Conservation (phyloP, 2,797 vertebrate species). For the Falco novaeseelandiae region DNA sequence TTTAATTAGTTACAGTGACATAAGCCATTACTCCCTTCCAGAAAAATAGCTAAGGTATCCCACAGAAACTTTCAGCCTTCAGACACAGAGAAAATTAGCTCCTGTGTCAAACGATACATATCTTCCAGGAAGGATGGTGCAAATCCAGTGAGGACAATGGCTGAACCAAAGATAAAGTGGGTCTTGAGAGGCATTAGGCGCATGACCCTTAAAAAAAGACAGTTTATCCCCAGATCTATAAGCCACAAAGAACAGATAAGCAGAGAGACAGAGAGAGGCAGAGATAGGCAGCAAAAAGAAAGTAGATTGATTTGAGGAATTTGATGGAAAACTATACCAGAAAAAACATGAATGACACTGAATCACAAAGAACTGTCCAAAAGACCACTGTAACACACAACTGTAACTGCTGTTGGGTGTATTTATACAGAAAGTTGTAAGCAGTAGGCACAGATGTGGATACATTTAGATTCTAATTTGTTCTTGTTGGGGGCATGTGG, state of each 20-base stretch:
- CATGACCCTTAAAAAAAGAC: background rate
- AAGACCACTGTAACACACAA: constrained; percentile 44
- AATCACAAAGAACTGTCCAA: constrained; percentile 52
- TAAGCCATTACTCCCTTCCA: background rate
- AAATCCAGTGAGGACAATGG: background rate
- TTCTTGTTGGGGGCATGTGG: background rate
- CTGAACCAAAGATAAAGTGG: constrained; percentile 24
- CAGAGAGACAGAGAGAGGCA: constrained; percentile 62
- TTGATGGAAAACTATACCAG: constrained; percentile 60
- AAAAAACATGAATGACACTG: constrained; percentile 64
- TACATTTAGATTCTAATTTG: background rate
- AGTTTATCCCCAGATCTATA: constrained; percentile 32
- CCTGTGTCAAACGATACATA: background rate
- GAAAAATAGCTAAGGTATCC: background rate
- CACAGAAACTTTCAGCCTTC: background rate
- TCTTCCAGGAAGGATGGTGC: background rate
- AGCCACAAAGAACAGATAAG: constrained; percentile 59
- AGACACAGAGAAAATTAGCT: constrained; percentile 24
- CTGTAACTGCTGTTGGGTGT: constrained; percentile 26
- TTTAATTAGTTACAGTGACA: background rate
- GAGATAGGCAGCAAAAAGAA: constrained; percentile 67
- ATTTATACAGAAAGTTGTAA: background rate
- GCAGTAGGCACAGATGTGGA: constrained; percentile 7
- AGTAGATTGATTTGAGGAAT: constrained; percentile 47
- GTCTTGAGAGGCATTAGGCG: constrained; percentile 48